Percentiles rank a stretch among this genome's conserved stretches.
Evolutionary conservation across 2,888 invertebrate genomes (phyloP).

Genomic region (Himalopsyche tibetana): DNA sequence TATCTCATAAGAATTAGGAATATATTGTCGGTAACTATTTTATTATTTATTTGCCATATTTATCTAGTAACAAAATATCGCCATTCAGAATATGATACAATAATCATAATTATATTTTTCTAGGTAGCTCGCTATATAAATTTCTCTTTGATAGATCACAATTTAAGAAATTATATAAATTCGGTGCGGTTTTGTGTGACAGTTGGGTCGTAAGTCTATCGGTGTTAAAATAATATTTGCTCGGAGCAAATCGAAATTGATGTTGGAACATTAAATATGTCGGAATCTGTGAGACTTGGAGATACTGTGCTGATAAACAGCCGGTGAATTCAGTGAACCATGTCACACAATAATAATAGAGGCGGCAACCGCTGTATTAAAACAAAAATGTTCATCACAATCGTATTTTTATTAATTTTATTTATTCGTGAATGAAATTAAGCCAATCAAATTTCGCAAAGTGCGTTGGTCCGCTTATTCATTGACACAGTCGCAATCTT

Average conservation of each 20-base stretch:
- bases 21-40: no score
- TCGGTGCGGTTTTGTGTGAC: neutral
- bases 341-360: slow-evolving; percentile 23
- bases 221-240: slow-evolving; percentile 11
- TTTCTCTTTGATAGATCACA: no score
- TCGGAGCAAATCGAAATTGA: slow-evolving; percentile 11
- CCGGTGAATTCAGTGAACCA: slow-evolving; percentile 37
- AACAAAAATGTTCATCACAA: no score
- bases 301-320: slow-evolving; percentile 5
- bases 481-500: no score
- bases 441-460: no score
- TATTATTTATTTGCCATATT: neutral
- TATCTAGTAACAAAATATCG: neutral
- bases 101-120: no score
- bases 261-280: slow-evolving; percentile 33
- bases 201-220: neutral
- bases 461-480: no score
- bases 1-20: neutral
- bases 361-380: neutral
- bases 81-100: neutral
- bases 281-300: slow-evolving; percentile 1
- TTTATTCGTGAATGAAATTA: no score
- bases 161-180: neutral
- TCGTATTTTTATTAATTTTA: no score
- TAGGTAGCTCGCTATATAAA: no score